Evolutionary conservation across 2,888 invertebrate genomes (phyloP), one percentile per base, ranked within the genome.

Genomic region (Metacarcinus magister): DNA sequence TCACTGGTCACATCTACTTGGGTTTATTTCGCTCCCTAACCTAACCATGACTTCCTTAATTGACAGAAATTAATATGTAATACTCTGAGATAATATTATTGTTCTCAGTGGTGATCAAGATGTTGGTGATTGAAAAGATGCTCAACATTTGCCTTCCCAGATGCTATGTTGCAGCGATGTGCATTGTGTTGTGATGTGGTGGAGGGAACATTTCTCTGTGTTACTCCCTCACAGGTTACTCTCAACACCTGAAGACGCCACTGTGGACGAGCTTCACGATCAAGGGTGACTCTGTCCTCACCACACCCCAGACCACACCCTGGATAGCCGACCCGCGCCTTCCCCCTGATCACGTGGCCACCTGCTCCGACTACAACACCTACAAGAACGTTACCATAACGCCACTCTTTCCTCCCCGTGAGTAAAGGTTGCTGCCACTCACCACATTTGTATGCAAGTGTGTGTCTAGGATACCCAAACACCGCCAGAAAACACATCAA

Each of bases 311-410:
- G 19, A 48, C 44, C 39, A 60, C n/a, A 10, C 23, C 94, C 39
- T 96, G 96, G 96, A 89, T 95, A 23, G 94, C 95, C n/a, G 96
- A 96, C 82, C 90, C 95, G 16, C 94, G 96, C 39, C 95, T 96
- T 4, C 39, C 44, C 44, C 5, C 95, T 13, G 23, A 2, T 10
- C 39, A 92, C 39, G 90, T 60, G n/a, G 43, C 92, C 54, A 92
- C 94, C 93, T 95, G 94, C 48, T 43, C 89, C n/a, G 67, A 94
- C 75, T 95, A 43, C 39, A 87, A 32, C 54, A 82, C 44, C 19
- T 87, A 93, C 5, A 28, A 4, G 54, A 92, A 94, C 60, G 10
- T 60, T 8, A 94, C 92, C 89, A 89, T 96, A 93, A 90, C 44
- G 60, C 96, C 96, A 1, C 95, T 96, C 90, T 96, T 96, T 67